phyloP scores from a whole-genome alignment of 37 sponge, comb jelly and placozoan species.

The Ianthella basta region DNA sequence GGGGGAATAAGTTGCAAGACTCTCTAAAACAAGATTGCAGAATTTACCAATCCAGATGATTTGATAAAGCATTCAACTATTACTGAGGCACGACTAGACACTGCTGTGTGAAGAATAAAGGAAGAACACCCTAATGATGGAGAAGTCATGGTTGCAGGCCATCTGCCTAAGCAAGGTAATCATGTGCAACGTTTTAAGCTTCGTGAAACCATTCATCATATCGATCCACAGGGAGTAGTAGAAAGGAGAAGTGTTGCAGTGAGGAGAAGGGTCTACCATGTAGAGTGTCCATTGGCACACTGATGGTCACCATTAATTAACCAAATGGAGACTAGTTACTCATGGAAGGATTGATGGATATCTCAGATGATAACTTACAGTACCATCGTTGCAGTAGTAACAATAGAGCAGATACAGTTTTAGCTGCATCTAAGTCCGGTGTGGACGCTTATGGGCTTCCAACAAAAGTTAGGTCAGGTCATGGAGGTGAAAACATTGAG shows the following conservation, averaged over 20 bases:
- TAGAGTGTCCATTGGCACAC: no score
- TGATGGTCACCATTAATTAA: background rate
- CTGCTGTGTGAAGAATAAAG: background rate
- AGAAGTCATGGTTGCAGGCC: conserved; percentile 24
- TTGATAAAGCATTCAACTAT: background rate
- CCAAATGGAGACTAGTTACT: background rate
- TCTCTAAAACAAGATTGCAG: conserved; percentile 1
- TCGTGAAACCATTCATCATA: no score
- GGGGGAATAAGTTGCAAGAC: background rate
- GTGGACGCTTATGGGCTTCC: no score
- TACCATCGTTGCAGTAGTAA: background rate
- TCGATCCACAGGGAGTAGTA: no score
- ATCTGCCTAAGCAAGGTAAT: background rate
- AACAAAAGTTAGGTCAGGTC: no score
- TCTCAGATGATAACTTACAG: no score
- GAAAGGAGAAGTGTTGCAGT: no score
- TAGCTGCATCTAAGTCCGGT: no score
- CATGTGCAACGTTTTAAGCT: background rate
- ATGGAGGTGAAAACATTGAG: no score
- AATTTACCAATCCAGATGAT: background rate
- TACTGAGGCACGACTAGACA: background rate
- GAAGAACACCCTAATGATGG: conserved; percentile 31
- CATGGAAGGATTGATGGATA: no score
- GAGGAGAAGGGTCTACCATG: no score
- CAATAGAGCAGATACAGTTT: no score